Conservation (phyloP, 2,113 vertebrate genomes). For the Salvelinus namaycush region DNA sequence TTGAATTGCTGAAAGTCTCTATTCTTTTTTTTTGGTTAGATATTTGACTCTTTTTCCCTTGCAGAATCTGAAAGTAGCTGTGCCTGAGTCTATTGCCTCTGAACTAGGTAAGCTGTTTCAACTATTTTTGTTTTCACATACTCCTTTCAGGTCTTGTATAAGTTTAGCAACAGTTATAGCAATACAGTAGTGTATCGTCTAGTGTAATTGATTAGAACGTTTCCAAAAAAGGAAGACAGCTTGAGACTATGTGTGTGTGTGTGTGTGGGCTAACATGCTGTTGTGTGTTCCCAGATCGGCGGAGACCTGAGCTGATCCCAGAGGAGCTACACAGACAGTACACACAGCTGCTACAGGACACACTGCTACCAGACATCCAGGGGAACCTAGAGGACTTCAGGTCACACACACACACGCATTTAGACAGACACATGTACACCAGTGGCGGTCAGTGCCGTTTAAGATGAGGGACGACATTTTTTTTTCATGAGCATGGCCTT, state of each 20-base stretch:
- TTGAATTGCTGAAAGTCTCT: background rate
- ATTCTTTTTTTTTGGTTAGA: background rate
- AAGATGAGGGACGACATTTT: no score
- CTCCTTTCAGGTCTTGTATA: no score
- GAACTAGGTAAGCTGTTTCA: constrained; percentile 82
- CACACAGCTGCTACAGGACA: constrained; percentile 84
- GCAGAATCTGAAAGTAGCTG: constrained; percentile 89
- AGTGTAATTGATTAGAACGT: no score
- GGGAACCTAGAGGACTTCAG: constrained; percentile 94
- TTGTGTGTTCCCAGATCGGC: constrained; percentile 76
- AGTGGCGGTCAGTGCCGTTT: no score
- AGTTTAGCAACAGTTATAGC: no score
- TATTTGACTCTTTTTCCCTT: background rate
- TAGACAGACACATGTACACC: background rate
- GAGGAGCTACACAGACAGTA: constrained; percentile 90
- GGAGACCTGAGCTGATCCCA: constrained; percentile 88
- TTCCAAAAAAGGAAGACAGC: background rate
- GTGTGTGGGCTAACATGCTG: constrained; percentile 11
- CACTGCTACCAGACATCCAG: constrained; percentile 85
- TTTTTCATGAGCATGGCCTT: no score
- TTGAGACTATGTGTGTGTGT: constrained; percentile 5
- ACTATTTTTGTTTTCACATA: no score
- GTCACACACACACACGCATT: constrained; percentile 56
- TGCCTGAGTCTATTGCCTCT: constrained; percentile 84
- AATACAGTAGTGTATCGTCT: no score